A percentile compares a stretch with the other conserved stretches of the same genome.
Conservation (phyloP, 1,140 invertebrate species). For the Gerris buenoi region DNA sequence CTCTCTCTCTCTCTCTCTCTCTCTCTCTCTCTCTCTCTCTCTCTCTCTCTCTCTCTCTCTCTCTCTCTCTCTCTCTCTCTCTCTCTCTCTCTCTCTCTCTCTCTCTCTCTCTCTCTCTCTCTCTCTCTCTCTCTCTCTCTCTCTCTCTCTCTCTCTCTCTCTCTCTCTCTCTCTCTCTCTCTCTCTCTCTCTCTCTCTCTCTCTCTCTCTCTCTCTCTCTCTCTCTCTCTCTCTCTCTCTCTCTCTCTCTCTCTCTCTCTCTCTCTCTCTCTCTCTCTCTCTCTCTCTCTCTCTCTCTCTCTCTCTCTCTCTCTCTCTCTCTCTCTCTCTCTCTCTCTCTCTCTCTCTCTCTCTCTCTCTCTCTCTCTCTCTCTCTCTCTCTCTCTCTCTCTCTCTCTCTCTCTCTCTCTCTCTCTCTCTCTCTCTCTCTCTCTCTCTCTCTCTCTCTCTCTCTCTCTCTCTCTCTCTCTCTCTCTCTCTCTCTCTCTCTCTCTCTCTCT, state of each 20-base stretch:
- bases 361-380: slow-evolving; percentile 16
- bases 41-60: slow-evolving; percentile 14
- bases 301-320: slow-evolving; percentile 16
- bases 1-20: slow-evolving; percentile 16
- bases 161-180: too few species aligned
- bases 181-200: too few species aligned
- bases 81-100: slow-evolving; percentile 13
- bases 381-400: slow-evolving; percentile 15
- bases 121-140: slow-evolving; percentile 15
- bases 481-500: slow-evolving; percentile 14
- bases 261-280: slow-evolving; percentile 12
- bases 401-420: slow-evolving; percentile 15
- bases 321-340: slow-evolving; percentile 16
- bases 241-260: slow-evolving; percentile 6
- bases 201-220: too few species aligned
- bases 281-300: slow-evolving; percentile 14
- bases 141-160: slow-evolving; percentile 14
- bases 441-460: slow-evolving; percentile 15
- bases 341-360: slow-evolving; percentile 15
- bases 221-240: too few species aligned
- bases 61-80: slow-evolving; percentile 13
- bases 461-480: slow-evolving; percentile 10
- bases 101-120: slow-evolving; percentile 11
- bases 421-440: slow-evolving; percentile 13
- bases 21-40: slow-evolving; percentile 15